Percentiles rank a stretch among this genome's conserved stretches.
phyloP scores from a whole-genome alignment of 2,888 invertebrate species.

The Brassicogethes aeneus region DNA sequence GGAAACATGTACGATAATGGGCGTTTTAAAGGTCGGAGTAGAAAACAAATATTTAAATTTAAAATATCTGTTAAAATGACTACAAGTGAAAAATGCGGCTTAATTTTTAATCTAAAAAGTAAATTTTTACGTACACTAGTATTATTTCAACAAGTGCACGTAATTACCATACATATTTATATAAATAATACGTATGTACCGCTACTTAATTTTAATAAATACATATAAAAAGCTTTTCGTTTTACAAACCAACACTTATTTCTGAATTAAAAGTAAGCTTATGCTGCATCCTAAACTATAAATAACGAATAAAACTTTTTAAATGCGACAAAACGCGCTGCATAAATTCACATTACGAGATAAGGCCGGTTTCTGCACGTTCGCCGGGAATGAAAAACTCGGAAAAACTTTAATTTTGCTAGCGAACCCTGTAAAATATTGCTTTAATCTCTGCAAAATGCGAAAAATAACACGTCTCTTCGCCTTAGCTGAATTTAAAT shows the following conservation, averaged over 20 bases:
- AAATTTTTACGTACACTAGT: too few relatives aligned
- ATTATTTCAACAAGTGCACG: constrained; percentile 1
- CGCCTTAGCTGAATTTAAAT: constrained; percentile 43
- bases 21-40: too few relatives aligned
- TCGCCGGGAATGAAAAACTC: constrained; percentile 28
- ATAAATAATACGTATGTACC: not conserved
- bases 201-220: constrained; percentile 14
- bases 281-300: constrained; percentile 23
- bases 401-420: constrained; percentile 40
- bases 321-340: constrained; percentile 34
- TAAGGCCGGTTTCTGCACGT: constrained; percentile 39
- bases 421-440: constrained; percentile 38
- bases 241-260: constrained; percentile 20
- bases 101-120: too few relatives aligned
- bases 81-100: too few relatives aligned
- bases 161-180: constrained; percentile 1
- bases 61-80: too few relatives aligned
- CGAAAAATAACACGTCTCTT: constrained; percentile 38
- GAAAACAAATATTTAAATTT: too few relatives aligned
- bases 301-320: constrained; percentile 32
- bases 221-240: constrained; percentile 9
- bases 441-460: constrained; percentile 42
- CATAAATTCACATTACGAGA: constrained; percentile 38
- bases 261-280: constrained; percentile 23
- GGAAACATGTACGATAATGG: too few relatives aligned